Evolutionary conservation across 2,888 invertebrate species (phyloP).

Genomic region (Glaucopsyche alexis): DNA sequence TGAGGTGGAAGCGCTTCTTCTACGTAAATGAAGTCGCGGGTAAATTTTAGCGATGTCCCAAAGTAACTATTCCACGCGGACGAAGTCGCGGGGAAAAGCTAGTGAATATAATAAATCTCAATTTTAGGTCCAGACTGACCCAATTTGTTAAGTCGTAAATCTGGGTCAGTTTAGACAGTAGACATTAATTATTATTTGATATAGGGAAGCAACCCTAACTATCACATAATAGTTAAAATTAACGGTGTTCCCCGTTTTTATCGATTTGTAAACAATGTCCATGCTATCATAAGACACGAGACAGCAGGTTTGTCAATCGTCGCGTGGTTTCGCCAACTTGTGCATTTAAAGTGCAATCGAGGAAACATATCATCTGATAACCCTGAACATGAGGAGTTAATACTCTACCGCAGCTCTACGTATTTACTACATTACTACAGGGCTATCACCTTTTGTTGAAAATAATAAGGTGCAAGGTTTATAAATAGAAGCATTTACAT

Average conservation of each 20-base stretch:
- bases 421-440: neutral
- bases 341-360: neutral
- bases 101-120: no score
- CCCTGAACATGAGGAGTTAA: neutral
- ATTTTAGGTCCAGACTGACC: no score
- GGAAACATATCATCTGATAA: neutral
- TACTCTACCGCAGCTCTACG: no score
- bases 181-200: neutral
- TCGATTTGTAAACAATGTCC: slow-evolving; percentile 5
- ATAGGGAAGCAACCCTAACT: neutral
- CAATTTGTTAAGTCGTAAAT: no score
- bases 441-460: neutral
- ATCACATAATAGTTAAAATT: neutral
- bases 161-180: no score
- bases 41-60: no score
- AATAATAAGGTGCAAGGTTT: neutral
- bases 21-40: no score
- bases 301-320: neutral
- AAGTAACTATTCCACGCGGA: no score
- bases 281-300: slow-evolving; percentile 1
- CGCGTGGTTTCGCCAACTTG: neutral
- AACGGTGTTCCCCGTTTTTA: neutral
- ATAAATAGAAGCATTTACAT: neutral
- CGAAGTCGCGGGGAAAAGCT: no score
- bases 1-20: no score